Base-by-base conservation (phyloP, 2,888 invertebrate genomes). In the Epirrhoe alternata region DNA sequence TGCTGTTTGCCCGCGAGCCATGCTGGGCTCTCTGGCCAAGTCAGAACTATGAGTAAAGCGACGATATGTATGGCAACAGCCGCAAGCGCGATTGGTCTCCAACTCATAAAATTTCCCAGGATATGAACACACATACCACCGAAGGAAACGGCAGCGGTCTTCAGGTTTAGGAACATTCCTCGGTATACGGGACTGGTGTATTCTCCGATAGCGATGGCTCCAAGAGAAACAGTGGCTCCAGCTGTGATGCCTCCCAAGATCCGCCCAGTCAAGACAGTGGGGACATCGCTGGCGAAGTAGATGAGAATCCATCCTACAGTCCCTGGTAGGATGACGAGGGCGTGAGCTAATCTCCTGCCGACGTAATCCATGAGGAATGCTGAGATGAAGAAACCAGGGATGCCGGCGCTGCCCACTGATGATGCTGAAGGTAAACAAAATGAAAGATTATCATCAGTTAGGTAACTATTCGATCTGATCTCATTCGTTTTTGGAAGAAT, bases 11-110 rank as follows among this genome's bases (percentile, higher is more conserved):
- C 86, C 0, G 94, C 86, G 47, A 95, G 76, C 95, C 95, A 96
- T n/a, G 89, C 86, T 0, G 95, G 95, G 8, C 95, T 94, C 81
- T 96, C 95, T 0, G 94, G 94, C 68, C 94, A 83, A 0, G 93
- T 87, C 6, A 86, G 75, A 5, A 94, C 83, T 5, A 81, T 83
- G 0, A 76, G 56, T 3, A 84, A 65, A 4, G 80, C 72, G 1
- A 77, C 10, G 0, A 76, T 16, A 17, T 76, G 62, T 0, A 83
- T 81, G 0, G 78, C 55, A 0, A 79, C 53, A 8, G 78, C 77
- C 0, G 79, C 63, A 1, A 82, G 24, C 0, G 85, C 82, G 0
- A 83, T 72, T 1, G 75, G 80, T 59, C 77, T 77, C 85, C 84
- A 86, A 12, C 75, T 66, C 24, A 72, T 73, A 53, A 71, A 82